Conservation (phyloP, 2,113 vertebrate genomes). For the Leptobrachium ailaonicum region DNA sequence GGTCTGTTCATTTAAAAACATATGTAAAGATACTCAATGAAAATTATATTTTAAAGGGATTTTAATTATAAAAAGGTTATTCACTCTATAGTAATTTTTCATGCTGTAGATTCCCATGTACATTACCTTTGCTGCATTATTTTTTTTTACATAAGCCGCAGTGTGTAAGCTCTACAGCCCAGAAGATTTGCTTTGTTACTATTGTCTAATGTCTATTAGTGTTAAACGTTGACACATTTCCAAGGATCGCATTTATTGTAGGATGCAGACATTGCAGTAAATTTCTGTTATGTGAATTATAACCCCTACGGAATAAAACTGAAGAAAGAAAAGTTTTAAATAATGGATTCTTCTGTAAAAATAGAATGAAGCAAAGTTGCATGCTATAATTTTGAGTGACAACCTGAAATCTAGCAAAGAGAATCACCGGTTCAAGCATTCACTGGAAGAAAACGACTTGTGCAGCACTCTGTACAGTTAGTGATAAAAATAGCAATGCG, state of each 20-base stretch:
- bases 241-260: neutral
- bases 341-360: conserved; percentile 30
- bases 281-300: conserved; percentile 18
- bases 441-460: conserved; percentile 23
- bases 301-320: conserved; percentile 13
- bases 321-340: conserved; percentile 19
- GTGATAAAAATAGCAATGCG: conserved; percentile 22
- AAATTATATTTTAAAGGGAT: too few species aligned
- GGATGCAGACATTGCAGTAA: neutral
- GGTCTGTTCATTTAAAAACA: too few species aligned
- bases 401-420: conserved; percentile 25
- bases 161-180: neutral
- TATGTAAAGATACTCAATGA: too few species aligned
- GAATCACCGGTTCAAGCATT: conserved; percentile 17
- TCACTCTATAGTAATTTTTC: too few species aligned
- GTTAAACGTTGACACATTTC: neutral
- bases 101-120: too few species aligned
- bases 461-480: conserved; percentile 18
- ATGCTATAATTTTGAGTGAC: conserved; percentile 40
- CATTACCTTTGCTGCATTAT: too few species aligned
- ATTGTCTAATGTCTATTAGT: neutral
- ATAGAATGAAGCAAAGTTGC: conserved; percentile 32
- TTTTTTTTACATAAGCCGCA: neutral
- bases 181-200: neutral
- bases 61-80: too few species aligned